phyloP scores from a whole-genome alignment of 53 echinoderm and acorn worm genomes.

The Echinometra lucunter region DNA sequence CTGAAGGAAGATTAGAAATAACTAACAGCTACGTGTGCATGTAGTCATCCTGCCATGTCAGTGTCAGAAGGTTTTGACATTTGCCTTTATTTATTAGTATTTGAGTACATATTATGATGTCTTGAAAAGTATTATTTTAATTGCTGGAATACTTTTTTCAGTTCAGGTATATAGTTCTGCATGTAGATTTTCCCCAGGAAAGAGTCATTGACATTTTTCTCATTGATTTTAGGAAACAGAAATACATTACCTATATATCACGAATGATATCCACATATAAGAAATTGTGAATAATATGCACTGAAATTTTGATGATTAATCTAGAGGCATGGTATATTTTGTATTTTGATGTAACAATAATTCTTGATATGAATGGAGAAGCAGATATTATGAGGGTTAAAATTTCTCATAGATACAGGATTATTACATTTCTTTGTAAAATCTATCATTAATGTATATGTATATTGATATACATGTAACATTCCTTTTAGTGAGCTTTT shows the following conservation, averaged over 20 bases:
- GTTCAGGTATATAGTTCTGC: background rate
- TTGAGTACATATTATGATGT: background rate
- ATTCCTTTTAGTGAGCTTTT: too few relatives aligned
- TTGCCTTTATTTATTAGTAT: background rate
- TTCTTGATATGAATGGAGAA: too few relatives aligned
- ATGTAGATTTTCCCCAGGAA: background rate
- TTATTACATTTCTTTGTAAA: too few relatives aligned
- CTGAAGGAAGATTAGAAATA: background rate
- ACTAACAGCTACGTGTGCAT: background rate
- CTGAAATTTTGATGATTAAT: background rate
- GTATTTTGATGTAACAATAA: too few relatives aligned
- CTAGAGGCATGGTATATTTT: background rate
- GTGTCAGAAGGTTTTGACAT: background rate
- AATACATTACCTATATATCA: too few relatives aligned
- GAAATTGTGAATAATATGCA: background rate
- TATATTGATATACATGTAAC: too few relatives aligned
- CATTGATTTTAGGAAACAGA: background rate
- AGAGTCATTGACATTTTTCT: background rate
- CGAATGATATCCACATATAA: background rate
- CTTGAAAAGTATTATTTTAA: background rate
- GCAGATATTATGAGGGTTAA: too few relatives aligned
- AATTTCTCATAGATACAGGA: too few relatives aligned
- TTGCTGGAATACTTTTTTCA: background rate
- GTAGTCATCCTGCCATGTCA: background rate
- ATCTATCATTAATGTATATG: too few relatives aligned